Evolutionary conservation across 2,888 invertebrate genomes (phyloP).

Genomic region (Volucella zonaria): DNA sequence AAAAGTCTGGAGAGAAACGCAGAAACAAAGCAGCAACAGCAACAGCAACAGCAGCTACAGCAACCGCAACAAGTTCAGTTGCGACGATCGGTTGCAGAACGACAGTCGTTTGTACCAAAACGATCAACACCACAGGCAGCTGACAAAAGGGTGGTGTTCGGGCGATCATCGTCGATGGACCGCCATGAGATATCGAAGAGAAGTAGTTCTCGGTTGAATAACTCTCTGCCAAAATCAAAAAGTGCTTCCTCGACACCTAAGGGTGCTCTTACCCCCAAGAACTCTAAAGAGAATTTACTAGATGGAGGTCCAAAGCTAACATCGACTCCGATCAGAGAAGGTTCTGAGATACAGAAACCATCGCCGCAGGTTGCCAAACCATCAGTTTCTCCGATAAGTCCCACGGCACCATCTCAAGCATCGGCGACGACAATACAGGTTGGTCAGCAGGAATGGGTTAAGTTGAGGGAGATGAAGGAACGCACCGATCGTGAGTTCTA

Average conservation of each 20-base stretch:
- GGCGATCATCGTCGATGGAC: conserved; percentile 79
- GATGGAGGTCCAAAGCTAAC: conserved; percentile 76
- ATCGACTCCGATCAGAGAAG: conserved; percentile 77
- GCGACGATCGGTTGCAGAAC: conserved; percentile 76
- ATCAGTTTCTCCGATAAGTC: conserved; percentile 56
- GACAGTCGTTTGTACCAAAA: conserved; percentile 79
- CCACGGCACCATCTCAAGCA: conserved; percentile 47
- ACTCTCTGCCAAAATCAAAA: conserved; percentile 59
- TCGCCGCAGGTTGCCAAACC: conserved; percentile 47
- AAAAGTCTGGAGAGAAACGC: conserved; percentile 68
- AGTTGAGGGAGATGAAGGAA: conserved; percentile 80
- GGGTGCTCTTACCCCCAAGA: conserved; percentile 71
- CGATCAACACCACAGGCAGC: conserved; percentile 74
- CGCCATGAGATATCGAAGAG: conserved; percentile 78
- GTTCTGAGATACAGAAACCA: conserved; percentile 35
- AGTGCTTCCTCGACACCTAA: conserved; percentile 68
- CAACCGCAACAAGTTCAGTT: conserved; percentile 66
- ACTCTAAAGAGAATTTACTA: conserved; percentile 75
- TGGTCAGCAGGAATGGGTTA: conserved; percentile 79
- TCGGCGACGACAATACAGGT: conserved; percentile 67
- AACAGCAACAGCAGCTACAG: conserved; percentile 48
- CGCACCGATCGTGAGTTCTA: conserved; percentile 81
- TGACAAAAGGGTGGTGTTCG: conserved; percentile 76
- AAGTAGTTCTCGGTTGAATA: conserved; percentile 66
- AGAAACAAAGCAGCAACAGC: conserved; percentile 47